These are phyloP conservation scores for Euschistus heros DNA, from an alignment of 1,140 invertebrate species.

Conservation along the genomic window DNA sequence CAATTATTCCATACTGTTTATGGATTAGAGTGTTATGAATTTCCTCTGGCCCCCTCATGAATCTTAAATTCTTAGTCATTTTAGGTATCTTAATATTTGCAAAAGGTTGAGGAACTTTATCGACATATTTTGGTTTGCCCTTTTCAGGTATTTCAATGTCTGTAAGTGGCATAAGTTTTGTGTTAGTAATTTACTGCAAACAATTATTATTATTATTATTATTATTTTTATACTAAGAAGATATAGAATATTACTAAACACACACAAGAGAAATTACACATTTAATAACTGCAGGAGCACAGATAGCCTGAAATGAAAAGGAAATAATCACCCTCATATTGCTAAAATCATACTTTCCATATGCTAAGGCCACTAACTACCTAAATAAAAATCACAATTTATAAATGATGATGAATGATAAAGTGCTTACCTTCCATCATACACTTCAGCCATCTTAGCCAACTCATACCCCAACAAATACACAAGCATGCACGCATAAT, in stretches of 20 bases:
- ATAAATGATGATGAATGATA: no score
- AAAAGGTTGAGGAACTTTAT: slow-evolving; percentile 60
- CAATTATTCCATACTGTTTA: slow-evolving; percentile 83
- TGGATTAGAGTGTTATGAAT: slow-evolving; percentile 75
- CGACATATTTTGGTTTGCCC: slow-evolving; percentile 51
- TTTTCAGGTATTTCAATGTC: slow-evolving; percentile 54
- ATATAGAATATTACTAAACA: neutral
- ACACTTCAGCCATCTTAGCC: no score
- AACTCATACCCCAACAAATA: no score
- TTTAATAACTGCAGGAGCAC: no score
- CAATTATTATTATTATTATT: neutral
- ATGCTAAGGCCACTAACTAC: no score
- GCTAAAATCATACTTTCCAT: no score
- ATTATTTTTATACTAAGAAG: neutral
- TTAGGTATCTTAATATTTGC: slow-evolving; percentile 56
- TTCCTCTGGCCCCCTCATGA: slow-evolving; percentile 81
- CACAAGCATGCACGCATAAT: no score
- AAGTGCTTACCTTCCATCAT: no score
- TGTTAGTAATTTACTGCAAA: neutral
- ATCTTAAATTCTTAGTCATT: slow-evolving; percentile 66
- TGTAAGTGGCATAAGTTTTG: slow-evolving; percentile 17
- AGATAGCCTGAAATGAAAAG: no score
- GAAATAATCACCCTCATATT: no score
- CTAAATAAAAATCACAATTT: no score
- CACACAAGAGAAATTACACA: no score